These are phyloP conservation scores for Coenonympha arcania DNA, from an alignment of 2,888 invertebrate species.

Conservation along the genomic window DNA sequence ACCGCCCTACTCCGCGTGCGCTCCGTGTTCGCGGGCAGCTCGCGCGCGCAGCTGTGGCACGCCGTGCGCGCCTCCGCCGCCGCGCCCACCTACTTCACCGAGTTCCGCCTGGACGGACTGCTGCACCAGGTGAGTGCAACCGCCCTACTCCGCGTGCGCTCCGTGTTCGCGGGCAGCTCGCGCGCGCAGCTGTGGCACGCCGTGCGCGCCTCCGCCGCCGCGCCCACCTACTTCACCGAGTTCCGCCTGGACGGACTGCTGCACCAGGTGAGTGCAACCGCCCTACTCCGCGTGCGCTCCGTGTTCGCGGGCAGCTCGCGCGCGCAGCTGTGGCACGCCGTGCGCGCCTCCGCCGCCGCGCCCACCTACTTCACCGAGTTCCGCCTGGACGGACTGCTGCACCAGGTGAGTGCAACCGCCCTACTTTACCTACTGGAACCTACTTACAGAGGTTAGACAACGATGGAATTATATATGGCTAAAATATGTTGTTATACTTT, in stretches of 20 bases:
- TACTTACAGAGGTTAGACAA: no score
- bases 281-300: conserved; percentile 78
- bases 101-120: conserved; percentile 79
- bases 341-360: conserved; percentile 91
- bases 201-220: conserved; percentile 92
- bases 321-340: conserved; percentile 86
- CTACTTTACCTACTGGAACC: no score
- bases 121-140: conserved; percentile 73
- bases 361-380: conserved; percentile 93
- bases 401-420: no score
- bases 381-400: conserved; percentile 78
- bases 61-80: conserved; percentile 93
- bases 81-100: conserved; percentile 93
- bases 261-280: no score
- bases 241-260: conserved; percentile 79
- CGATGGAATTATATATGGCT: no score
- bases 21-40: conserved; percentile 81
- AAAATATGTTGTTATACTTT: no score
- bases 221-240: conserved; percentile 93
- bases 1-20: conserved; percentile 78
- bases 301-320: conserved; percentile 81
- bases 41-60: conserved; percentile 83
- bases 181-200: conserved; percentile 86
- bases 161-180: conserved; percentile 81
- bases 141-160: conserved; percentile 77